A percentile compares a stretch with the other conserved stretches of the same genome.
phyloP scores from a whole-genome alignment of 2,797 vertebrate species.

The Benthosema pterotum region DNA sequence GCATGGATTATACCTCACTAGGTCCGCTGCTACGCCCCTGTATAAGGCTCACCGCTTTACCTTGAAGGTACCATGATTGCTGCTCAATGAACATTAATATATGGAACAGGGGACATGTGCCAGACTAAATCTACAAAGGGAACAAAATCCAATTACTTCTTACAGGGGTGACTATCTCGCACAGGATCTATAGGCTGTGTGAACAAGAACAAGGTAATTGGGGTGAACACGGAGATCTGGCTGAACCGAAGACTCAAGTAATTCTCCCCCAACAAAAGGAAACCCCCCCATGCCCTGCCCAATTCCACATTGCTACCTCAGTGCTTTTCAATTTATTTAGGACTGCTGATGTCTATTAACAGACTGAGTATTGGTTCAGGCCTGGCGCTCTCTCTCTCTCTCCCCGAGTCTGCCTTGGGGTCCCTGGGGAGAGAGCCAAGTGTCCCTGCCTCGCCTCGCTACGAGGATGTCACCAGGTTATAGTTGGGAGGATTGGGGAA shows the following conservation, averaged over 20 bases:
- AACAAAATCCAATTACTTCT: conserved; percentile 74
- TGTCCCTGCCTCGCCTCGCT: conserved; percentile 39
- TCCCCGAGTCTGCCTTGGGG: conserved; percentile 13
- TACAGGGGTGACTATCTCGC: conserved; percentile 42
- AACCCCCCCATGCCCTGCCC: conserved; percentile 1
- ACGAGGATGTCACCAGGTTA: conserved; percentile 28
- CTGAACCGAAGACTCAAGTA: conserved; percentile 46
- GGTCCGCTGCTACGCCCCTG: conserved; percentile 22
- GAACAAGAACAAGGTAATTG: conserved; percentile 59
- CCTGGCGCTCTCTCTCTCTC: conserved; percentile 17
- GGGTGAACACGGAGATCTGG: conserved; percentile 51
- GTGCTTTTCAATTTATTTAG: conserved; percentile 66
- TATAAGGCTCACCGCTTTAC: conserved; percentile 6
- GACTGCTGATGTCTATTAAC: conserved; percentile 63
- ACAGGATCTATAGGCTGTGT: conserved; percentile 39
- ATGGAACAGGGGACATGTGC: conserved; percentile 38
- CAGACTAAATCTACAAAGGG: conserved; percentile 57
- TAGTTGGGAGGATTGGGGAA: conserved; percentile 23
- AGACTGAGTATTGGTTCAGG: conserved; percentile 45
- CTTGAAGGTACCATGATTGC: conserved; percentile 54
- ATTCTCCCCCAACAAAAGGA: conserved; percentile 55
- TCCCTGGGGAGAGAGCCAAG: conserved; percentile 24
- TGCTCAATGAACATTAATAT: conserved; percentile 64
- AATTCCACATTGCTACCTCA: conserved; percentile 44
- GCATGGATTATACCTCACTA: conserved; percentile 9